A percentile compares a stretch with the other conserved stretches of the same genome.
Evolutionary conservation across 2,797 vertebrate genomes (phyloP).

Genomic region (Sebastes ruberrimus): DNA sequence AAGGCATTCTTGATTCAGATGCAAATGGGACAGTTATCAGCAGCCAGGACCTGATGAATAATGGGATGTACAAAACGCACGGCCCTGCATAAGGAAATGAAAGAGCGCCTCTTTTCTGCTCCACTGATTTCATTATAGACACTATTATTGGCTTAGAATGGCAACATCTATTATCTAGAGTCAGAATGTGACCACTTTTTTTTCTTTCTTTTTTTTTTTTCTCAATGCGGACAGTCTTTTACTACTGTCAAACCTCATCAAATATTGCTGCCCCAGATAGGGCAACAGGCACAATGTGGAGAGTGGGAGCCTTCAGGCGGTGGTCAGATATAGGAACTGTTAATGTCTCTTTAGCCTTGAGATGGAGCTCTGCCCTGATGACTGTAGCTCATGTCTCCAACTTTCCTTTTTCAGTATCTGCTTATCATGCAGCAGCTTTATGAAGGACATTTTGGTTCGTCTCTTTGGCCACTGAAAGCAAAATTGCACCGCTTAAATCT

Average conservation of each 20-base stretch:
- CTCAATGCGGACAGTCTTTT: constrained; percentile 74
- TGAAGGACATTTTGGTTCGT: neutral
- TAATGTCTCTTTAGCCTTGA: constrained; percentile 45
- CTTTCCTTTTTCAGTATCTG: neutral
- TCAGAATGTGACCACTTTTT: constrained; percentile 72
- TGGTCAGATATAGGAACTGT: constrained; percentile 55
- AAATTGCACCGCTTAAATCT: neutral
- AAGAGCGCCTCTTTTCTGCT: constrained; percentile 85
- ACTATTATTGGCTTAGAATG: constrained; percentile 86
- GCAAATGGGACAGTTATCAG: constrained; percentile 84
- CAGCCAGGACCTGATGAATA: constrained; percentile 79
- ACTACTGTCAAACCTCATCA: constrained; percentile 81
- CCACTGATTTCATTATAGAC: constrained; percentile 87
- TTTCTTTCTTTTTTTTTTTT: constrained; percentile 20
- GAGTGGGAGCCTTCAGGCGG: constrained; percentile 55
- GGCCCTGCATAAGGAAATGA: constrained; percentile 84
- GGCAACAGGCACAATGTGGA: constrained; percentile 55
- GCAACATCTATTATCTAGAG: constrained; percentile 84
- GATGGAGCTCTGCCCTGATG: constrained; percentile 37
- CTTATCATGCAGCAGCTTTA: neutral
- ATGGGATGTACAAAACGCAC: constrained; percentile 79
- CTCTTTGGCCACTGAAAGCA: neutral
- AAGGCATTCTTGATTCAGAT: constrained; percentile 84
- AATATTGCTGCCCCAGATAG: constrained; percentile 73
- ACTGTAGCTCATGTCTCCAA: constrained; percentile 5